A percentile compares a stretch with the other conserved stretches of the same genome.
These are phyloP conservation scores for Sipha maydis DNA, from an alignment of 2,888 invertebrate genomes.

Conservation along the genomic window DNA sequence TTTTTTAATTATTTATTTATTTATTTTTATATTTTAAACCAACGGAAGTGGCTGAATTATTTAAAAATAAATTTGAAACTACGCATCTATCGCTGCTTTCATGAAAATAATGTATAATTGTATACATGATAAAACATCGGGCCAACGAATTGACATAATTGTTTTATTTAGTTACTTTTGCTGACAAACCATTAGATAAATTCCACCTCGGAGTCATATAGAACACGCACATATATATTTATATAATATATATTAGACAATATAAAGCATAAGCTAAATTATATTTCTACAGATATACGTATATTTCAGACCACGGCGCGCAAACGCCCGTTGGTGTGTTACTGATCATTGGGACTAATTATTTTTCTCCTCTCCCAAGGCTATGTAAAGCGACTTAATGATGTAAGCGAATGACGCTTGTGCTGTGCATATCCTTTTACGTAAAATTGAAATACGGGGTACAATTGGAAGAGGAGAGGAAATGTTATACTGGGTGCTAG, in stretches of 20 bases:
- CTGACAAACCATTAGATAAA: neutral
- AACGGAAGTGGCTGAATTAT: too few species aligned
- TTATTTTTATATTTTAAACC: neutral
- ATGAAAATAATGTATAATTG: too few species aligned
- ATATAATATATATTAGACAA: too few species aligned
- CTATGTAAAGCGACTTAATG: neutral
- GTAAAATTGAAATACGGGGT: neutral
- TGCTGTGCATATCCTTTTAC: neutral
- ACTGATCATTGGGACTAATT: neutral
- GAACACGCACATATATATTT: neutral
- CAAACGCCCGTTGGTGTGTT: neutral
- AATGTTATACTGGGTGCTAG: too few species aligned
- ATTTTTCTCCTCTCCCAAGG: neutral
- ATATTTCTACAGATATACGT: too few species aligned
- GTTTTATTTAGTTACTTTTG: too few species aligned
- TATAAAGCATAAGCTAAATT: too few species aligned
- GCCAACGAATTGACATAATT: neutral
- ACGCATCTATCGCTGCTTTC: too few species aligned
- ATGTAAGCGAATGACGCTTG: neutral
- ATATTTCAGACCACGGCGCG: neutral
- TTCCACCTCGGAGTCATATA: neutral
- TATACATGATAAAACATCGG: neutral
- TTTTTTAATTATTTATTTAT: too few species aligned
- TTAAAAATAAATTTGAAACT: too few species aligned
- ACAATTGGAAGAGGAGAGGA: too few species aligned